These are phyloP conservation scores for Ariopsis seemanni DNA, from an alignment of 2,113 vertebrate species.

Conservation along the genomic window DNA sequence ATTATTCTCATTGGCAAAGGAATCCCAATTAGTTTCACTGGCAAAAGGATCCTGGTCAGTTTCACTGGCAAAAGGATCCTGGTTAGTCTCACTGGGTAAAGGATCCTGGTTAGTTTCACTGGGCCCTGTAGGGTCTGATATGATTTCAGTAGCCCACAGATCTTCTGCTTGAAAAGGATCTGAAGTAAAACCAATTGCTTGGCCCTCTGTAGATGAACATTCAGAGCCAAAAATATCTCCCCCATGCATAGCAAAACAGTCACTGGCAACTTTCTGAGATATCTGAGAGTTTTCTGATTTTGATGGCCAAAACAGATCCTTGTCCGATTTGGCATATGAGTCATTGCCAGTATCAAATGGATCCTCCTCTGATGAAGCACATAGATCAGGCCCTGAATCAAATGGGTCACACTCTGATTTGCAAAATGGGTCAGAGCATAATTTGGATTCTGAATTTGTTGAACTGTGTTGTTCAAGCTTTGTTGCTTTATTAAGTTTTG, in stretches of 20 bases:
- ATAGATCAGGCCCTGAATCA: slow-evolving; percentile 36
- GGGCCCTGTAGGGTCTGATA: background rate
- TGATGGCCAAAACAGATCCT: slow-evolving; percentile 14
- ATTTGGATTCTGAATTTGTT: slow-evolving; percentile 23
- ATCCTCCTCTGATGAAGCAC: slow-evolving; percentile 27
- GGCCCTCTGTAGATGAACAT: slow-evolving; percentile 1
- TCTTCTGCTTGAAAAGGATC: slow-evolving; percentile 39
- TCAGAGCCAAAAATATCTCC: slow-evolving; percentile 1
- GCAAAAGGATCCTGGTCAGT: background rate
- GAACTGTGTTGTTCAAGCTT: background rate
- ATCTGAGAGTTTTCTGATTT: background rate
- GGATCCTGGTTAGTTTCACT: background rate
- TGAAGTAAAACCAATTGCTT: slow-evolving; percentile 24
- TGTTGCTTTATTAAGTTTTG: background rate
- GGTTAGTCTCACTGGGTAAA: background rate
- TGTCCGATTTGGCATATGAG: slow-evolving; percentile 27
- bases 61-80: background rate
- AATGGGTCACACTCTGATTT: slow-evolving; percentile 26
- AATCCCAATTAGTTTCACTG: background rate
- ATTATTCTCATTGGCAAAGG: background rate
- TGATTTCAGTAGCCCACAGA: background rate
- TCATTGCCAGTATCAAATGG: slow-evolving; percentile 38
- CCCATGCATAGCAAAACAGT: background rate
- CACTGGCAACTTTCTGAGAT: background rate
- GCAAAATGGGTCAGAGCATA: slow-evolving; percentile 38